Percentiles rank a stretch among this genome's conserved stretches.
These are phyloP conservation scores for Alloscopus bannaensis DNA, from an alignment of 2,888 invertebrate species.

Conservation along the genomic window DNA sequence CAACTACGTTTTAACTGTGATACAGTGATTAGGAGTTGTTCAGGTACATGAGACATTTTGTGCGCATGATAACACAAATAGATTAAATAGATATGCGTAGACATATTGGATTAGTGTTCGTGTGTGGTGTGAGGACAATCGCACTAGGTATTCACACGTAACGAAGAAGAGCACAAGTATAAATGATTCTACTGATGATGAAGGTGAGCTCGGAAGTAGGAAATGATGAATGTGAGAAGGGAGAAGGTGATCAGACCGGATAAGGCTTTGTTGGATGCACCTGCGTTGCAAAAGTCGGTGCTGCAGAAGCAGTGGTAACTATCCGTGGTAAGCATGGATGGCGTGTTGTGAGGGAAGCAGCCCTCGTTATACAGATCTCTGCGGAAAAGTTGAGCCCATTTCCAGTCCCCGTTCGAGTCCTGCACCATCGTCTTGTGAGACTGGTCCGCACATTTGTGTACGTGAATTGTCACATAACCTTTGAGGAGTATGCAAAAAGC, in stretches of 20 bases:
- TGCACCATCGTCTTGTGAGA: conserved; percentile 69
- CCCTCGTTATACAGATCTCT: conserved; percentile 68
- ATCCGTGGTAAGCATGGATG: conserved; percentile 69
- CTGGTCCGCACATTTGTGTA: conserved; percentile 70
- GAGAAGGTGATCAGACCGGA: neutral
- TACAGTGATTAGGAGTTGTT: too few relatives aligned
- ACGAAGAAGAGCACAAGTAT: too few relatives aligned
- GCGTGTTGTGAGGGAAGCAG: conserved; percentile 63
- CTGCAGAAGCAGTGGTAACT: conserved; percentile 69
- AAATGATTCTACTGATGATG: too few relatives aligned
- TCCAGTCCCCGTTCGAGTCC: conserved; percentile 67
- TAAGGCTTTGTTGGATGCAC: neutral
- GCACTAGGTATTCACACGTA: too few relatives aligned
- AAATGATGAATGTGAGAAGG: conserved; percentile 6
- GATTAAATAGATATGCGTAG: too few relatives aligned
- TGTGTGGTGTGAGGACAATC: too few relatives aligned
- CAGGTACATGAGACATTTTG: too few relatives aligned
- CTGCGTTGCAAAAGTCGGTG: conserved; percentile 66
- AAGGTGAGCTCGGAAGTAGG: neutral
- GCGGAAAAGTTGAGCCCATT: conserved; percentile 67
- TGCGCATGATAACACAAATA: too few relatives aligned
- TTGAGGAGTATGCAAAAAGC: neutral
- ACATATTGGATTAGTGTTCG: too few relatives aligned
- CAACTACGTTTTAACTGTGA: too few relatives aligned
- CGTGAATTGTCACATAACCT: conserved; percentile 66